Evolutionary conservation across 2,888 invertebrate genomes (phyloP), one percentile per base, ranked within the genome.

Genomic region (Candidula unifasciata): DNA sequence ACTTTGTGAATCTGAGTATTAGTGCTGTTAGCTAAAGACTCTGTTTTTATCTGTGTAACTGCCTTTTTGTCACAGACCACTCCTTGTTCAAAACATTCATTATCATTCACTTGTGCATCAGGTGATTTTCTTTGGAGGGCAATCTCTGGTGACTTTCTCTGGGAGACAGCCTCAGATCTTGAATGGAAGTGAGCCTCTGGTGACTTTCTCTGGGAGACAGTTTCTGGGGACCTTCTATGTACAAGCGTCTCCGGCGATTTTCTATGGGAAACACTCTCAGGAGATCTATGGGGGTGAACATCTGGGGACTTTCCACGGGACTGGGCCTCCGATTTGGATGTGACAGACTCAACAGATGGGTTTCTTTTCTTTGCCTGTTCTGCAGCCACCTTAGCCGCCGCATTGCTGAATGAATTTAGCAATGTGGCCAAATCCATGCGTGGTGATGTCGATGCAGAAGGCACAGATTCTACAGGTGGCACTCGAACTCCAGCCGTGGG

Each of bases 391-490:
- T 84, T 84, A 30, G 80, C 64, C 1, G 84, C 85, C 2, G 71
- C 87, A 82, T 35, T 76, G 6, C 68, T 85, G 64, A 82, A 84
- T 33, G 85, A 87, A 16, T 81, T 78, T 16, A 85, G 68, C 60
- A 87, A 69, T 18, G 82, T 68, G 2, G 69, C 82, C 21, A 85
- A 37, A 54, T 82, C 85, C 74, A 85, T 81, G 8, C 83, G 76
- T 5, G 83, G 60, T 57, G 78, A 21, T 5, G 83, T 27, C 27
- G 44, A 44, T 16, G 44, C 21, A 21, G 83, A 52, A 54, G 76
- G 30, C 6, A 35, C 16, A 33, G 76, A n/a, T n/a, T 82, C 82
- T 21, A 37, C 68, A 0, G 69, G 54, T 16, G 60, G 30, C 21
- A 37, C n/a, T 21, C 27, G 68, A 1, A 80, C 69, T 21, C 54